Base-by-base conservation (phyloP, 1,140 invertebrate genomes). In the Bradynema listronoti region DNA sequence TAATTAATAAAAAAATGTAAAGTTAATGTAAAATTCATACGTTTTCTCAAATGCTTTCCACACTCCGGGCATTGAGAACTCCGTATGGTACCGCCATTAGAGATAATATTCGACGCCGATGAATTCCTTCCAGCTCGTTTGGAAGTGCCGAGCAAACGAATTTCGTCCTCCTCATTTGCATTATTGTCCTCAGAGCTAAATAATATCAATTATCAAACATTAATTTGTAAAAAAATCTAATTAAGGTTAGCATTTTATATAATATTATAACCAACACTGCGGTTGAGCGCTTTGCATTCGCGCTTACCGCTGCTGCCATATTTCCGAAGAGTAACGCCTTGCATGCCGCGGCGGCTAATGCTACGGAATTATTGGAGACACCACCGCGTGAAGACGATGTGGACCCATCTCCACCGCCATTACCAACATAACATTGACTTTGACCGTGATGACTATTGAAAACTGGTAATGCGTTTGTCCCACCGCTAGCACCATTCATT, bases 21-120 rank as follows among this genome's bases (percentile, higher is more conserved):
- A n/a, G 16, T 29, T 9, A 68, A 2, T 24, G 0, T 16, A 27
- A 65, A 67, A 30, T 43, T 27, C 47, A 67, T 36, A 70, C 68
- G 58, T 71, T 75, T 75, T 42, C 75, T 34, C 30, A 75, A 53
- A 32, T 72, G 71, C 49, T 78, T 77, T 16, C 74, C 74, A 54
- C 74, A 77, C 29, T 73, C 68, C 33, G 63, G 61, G 46, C 74
- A 77, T 30, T 68, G 43, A 24, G 72, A 75, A 22, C 41, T 30
- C 16, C n/a, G 29, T n/a, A 50, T 19, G 27, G 29, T 50, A 3
- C 47, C 47, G 3, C 47, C 47, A 19, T n/a, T 3, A 24, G 47
- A 25, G 34, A 25, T 27, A 19, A 39, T 39, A 39, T 19, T 39
- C 36, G n/a, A n/a, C n/a, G n/a, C n/a, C n/a, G n/a, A n/a, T n/a